Percentiles rank a stretch among this genome's conserved stretches.
phyloP scores from a whole-genome alignment of 2,888 invertebrate species.

The Xestia sexstrigata region DNA sequence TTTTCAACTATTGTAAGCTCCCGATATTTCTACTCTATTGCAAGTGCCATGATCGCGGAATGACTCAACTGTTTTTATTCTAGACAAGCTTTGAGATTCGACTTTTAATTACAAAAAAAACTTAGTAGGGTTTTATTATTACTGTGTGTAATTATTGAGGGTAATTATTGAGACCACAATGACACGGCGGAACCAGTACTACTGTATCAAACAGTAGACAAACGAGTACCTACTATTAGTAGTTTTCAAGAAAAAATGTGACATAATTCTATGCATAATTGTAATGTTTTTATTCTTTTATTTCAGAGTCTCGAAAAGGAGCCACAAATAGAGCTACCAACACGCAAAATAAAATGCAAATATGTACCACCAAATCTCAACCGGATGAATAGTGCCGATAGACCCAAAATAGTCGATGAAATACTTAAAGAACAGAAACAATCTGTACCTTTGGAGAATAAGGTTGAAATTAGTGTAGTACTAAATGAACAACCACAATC shows the following conservation, averaged over 20 bases:
- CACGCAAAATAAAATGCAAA: constrained; percentile 37
- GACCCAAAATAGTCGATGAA: constrained; percentile 78
- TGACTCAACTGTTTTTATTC: not conserved
- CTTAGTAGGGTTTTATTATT: not conserved
- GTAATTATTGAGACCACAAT: not conserved
- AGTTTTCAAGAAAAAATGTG: not conserved
- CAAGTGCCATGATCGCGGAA: not conserved
- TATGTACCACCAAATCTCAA: constrained; percentile 52
- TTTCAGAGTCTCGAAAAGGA: constrained; percentile 71
- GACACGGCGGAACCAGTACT: not conserved
- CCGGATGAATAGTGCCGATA: constrained; percentile 34
- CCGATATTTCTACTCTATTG: not conserved
- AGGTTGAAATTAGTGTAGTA: constrained; percentile 52
- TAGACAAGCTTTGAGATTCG: not conserved
- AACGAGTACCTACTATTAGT: not conserved
- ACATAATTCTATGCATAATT: not conserved
- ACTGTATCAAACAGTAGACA: not conserved
- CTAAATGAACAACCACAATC: constrained; percentile 66
- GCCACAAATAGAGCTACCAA: constrained; percentile 20
- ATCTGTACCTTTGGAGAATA: constrained; percentile 28
- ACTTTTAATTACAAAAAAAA: not conserved
- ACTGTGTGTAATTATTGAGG: too few species aligned
- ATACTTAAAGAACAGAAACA: constrained; percentile 69
- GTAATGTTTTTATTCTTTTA: not conserved
- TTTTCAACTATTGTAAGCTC: not conserved